A percentile compares a stretch with the other conserved stretches of the same genome.
Evolutionary conservation across 2,113 vertebrate genomes (phyloP).

Genomic region (Glaucidium brasilianum): DNA sequence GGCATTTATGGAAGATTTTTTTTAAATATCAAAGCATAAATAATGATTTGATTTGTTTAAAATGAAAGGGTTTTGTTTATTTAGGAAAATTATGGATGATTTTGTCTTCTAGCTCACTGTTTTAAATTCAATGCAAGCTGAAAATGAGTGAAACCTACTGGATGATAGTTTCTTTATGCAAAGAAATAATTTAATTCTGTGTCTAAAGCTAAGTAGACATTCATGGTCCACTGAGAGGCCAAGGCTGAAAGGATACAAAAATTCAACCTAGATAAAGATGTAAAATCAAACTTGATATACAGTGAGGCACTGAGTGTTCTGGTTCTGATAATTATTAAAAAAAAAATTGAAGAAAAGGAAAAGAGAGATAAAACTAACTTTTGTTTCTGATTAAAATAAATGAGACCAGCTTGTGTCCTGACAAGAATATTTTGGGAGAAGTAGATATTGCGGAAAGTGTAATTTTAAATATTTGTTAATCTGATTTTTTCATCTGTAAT

Average conservation of each 20-base stretch:
- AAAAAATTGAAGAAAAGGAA: neutral
- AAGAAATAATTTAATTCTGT: neutral
- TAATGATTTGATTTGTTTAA: neutral
- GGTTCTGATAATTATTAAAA: neutral
- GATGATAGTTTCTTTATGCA: conserved; percentile 25
- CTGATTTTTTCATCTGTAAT: neutral
- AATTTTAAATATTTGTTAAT: neutral
- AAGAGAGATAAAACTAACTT: neutral
- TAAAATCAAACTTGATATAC: neutral
- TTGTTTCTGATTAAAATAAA: neutral
- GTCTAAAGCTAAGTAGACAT: neutral
- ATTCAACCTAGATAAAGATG: neutral
- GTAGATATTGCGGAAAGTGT: neutral
- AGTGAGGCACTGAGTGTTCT: neutral
- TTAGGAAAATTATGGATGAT: neutral
- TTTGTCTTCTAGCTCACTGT: neutral
- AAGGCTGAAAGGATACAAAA: neutral
- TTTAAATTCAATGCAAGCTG: conserved; percentile 23
- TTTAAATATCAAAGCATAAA: neutral
- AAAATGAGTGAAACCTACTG: conserved; percentile 24
- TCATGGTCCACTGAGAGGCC: neutral
- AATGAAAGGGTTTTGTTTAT: neutral
- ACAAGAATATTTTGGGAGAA: neutral
- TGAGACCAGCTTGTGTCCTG: neutral
- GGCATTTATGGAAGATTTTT: neutral